phyloP scores from a whole-genome alignment of 1,140 invertebrate genomes.

The Rhizoglyphus robini region DNA sequence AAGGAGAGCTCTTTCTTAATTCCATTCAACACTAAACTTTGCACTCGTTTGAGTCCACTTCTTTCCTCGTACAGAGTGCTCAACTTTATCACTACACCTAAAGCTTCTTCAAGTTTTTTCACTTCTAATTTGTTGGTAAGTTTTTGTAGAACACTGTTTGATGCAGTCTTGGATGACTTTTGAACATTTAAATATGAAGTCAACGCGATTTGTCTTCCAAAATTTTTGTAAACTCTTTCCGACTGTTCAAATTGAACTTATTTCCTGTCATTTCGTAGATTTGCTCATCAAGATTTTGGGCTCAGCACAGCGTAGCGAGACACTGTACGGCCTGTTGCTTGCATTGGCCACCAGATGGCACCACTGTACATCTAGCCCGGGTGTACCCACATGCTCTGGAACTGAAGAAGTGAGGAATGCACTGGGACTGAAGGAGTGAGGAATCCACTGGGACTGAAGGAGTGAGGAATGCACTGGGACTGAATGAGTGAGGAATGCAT shows the following conservation, averaged over 20 bases:
- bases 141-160: slow-evolving; percentile 26
- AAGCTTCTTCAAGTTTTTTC: slow-evolving; percentile 45
- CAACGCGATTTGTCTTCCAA: slow-evolving; percentile 34
- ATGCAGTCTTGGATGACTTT: not conserved
- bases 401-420: no score
- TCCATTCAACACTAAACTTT: slow-evolving; percentile 41
- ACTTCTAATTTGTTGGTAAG: slow-evolving; percentile 63
- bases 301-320: no score
- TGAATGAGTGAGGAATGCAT: no score
- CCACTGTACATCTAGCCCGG: no score
- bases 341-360: no score
- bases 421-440: no score
- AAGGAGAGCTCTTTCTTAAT: not conserved
- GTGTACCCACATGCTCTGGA: no score
- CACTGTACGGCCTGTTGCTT: no score
- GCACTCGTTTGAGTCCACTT: slow-evolving; percentile 57
- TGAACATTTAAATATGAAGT: not conserved
- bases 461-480: no score
- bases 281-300: slow-evolving; percentile 54
- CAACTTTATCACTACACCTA: slow-evolving; percentile 40
- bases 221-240: slow-evolving; percentile 43
- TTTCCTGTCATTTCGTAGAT: slow-evolving; percentile 58
- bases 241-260: slow-evolving; percentile 64
- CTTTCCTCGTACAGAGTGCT: slow-evolving; percentile 61
- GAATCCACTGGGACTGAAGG: no score